Evolutionary conservation across 1,140 invertebrate species (phyloP), one percentile per base, ranked within the genome.

Genomic region (Diachasmimorpha longicaudata): DNA sequence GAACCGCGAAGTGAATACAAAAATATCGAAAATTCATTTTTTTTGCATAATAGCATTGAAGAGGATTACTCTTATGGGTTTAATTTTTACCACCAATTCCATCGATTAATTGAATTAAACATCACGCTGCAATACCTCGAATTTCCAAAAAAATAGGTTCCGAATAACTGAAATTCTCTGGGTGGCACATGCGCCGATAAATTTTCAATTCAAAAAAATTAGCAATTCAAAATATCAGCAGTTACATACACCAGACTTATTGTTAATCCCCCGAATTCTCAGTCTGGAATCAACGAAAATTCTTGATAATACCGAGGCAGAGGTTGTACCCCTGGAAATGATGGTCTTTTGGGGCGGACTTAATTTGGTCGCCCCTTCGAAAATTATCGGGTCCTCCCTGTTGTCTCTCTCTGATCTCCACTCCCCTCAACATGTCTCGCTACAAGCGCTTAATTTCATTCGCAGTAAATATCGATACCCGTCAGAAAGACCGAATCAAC

Each of bases 311-410:
- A 66, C 78, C 66, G 73, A 69, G 63, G 79, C 81, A 79, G 81
- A 80, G 52, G 25, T 36, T 25, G 69, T 75, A 80, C 81, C 79
- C 76, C 14, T 75, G 76, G 72, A 77, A 86, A 87, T 86, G 80
- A 87, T 83, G 78, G 84, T 84, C 81, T 84, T 83, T 76, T 72
- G 68, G 74, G 73, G 74, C 78, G 76, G 79, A 84, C 82, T 84
- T 86, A 85, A 84, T 86, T 80, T 73, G 80, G 79, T 83, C 80
- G 82, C 74, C 82, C 82, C 82, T 80, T 78, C 76, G 75, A 85
- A 55, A 87, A 87, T 87, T 86, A 75, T 76, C 70, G 79, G 83
- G 79, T 82, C 67, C 67, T 44, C 31, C 42, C 19, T 19, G 48
- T 25, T 42, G 36, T 67, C 70, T 31, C 63, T 46, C 55, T 73